These are phyloP conservation scores for Eleginops maclovinus DNA, from an alignment of 2,113 vertebrate genomes.

Conservation along the genomic window DNA sequence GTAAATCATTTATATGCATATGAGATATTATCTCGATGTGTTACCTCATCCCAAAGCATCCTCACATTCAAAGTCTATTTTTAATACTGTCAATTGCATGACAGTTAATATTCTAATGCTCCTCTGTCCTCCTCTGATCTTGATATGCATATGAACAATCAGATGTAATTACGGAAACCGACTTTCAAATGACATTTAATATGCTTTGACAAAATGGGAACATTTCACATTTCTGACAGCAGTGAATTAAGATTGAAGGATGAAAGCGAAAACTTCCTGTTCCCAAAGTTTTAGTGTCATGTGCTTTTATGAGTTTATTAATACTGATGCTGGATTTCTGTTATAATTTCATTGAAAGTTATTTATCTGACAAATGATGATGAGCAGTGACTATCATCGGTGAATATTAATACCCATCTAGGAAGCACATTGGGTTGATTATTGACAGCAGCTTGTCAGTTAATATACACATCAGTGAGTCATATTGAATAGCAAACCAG, in stretches of 20 bases:
- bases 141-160: constrained; percentile 34
- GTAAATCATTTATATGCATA: neutral
- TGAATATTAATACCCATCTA: constrained; percentile 42
- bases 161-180: constrained; percentile 41
- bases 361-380: constrained; percentile 68
- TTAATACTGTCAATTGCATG: constrained; percentile 18
- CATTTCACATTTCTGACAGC: constrained; percentile 60
- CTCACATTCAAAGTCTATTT: constrained; percentile 27
- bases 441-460: constrained; percentile 66
- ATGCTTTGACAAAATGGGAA: constrained; percentile 34
- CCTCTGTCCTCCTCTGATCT: constrained; percentile 34
- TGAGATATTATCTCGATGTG: constrained; percentile 33
- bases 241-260: constrained; percentile 69
- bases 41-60: neutral
- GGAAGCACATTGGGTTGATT: constrained; percentile 50
- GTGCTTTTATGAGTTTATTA: constrained; percentile 46
- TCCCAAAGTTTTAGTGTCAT: constrained; percentile 44
- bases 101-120: constrained; percentile 41
- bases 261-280: constrained; percentile 49
- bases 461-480: constrained; percentile 55
- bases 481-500: constrained; percentile 57
- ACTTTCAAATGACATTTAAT: constrained; percentile 58
- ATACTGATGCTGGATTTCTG: constrained; percentile 33
- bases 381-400: constrained; percentile 39
- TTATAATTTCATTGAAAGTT: constrained; percentile 55